Base-by-base conservation (phyloP, 2,888 invertebrate species). In the Allophyes oxyacanthae region DNA sequence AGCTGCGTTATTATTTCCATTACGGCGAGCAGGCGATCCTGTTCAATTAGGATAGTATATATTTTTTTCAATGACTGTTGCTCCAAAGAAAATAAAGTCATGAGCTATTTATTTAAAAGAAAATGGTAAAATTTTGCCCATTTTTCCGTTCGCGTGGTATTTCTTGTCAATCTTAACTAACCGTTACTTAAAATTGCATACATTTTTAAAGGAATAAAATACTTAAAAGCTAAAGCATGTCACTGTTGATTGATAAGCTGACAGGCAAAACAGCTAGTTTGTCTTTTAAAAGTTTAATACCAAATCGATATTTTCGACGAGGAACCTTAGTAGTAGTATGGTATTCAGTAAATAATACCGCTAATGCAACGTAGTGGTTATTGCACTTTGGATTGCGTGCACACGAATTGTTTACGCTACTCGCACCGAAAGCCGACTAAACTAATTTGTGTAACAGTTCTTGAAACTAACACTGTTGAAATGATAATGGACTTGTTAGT, bases 301-400 rank as follows among this genome's bases (percentile, higher is more conserved):
- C 3, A 20, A 59, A 45, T 60, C 26, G 40, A 32, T 45, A 40
- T 44, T 48, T 44, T 28, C 32, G 8, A 11, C 30, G 28, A 7
- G 6, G 15, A 33, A 32, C 6, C 11, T 30, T 53, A 4, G 28
- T 28, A 28, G 7, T 28, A 28, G 33, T 38, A 34, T 13, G 4
- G 30, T 45, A 36, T 46, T 64, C 33, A 15, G 46, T 64, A 37
- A 54, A 68, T 62, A 54, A 37, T 37, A 44, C 54, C 44, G 64
- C 9, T 64, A 67, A 56, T 68, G 63, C 60, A 54, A 44, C 28
- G 38, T 51, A 55, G 57, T 75, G 70, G 69, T 75, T 70, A 70
- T 70, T 82, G 78, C 76, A 75, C 59, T 53, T 50, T 11, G 11
- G 45, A 74, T 81, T 71, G 83, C 81, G 78, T 82, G 80, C 77